Evolutionary conservation across 2,888 invertebrate genomes (phyloP), one percentile per base, ranked within the genome.

Genomic region (Mystacides longicornis): DNA sequence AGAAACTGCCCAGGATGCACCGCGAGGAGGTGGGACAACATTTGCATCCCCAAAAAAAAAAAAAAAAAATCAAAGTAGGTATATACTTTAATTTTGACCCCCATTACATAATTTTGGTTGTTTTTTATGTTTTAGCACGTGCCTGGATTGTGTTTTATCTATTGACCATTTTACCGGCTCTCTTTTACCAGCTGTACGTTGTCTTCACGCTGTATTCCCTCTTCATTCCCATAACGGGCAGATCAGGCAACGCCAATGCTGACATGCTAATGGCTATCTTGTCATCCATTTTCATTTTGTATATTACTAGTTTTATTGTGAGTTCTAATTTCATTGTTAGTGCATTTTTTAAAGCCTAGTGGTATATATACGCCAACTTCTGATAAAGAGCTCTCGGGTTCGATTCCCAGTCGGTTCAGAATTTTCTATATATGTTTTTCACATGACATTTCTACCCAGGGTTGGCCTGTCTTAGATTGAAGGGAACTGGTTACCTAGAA

Each of bases 191-290:
- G 37, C 65, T 69, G 67, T 67, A 67, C 54, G 62, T 64, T 53
- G 51, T 60, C 3, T 45, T 65, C 59, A 19, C 57, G 21, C 46
- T 31, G 14, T 60, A 60, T 49, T 53, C 67, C 16, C 62, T 74
- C 48, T 67, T 70, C 52, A 65, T 69, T 48, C 76, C 77, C 31
- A 69, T 75, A n/a, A 67, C 71, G 53, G 77, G 75, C 14, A 64
- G 76, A 58, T 68, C 73, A 9, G 70, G 70, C 2, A 63, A 67
- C 33, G 71, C 69, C 60, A 76, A 76, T 64, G 71, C 75, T 1
- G 77, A 77, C 60, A 59, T 74, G n/a, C 65, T 72, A 51, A 69
- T 77, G 50, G 74, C 71, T 18, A 60, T 71, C 18, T 63, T 74
- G 46, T 66, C 69, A 23, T 63, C 68, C 21, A 61, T 69, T 1